Conservation (phyloP, 2,888 invertebrate genomes). For the Apamea sordens region DNA sequence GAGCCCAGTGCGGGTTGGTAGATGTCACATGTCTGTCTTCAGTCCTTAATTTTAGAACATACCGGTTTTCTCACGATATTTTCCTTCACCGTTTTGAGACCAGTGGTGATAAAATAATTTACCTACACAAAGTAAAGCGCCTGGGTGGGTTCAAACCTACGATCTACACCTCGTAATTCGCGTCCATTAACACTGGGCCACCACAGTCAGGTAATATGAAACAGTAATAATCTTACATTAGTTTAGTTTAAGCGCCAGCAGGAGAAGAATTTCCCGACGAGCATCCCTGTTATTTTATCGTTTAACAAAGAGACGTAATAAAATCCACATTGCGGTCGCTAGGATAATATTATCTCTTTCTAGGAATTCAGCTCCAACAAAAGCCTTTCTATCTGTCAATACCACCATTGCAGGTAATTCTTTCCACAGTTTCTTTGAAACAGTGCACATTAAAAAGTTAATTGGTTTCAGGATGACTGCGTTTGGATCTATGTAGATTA, state of each 20-base stretch:
- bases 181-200: too few species aligned
- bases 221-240: not conserved
- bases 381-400: not conserved
- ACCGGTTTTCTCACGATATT: too few species aligned
- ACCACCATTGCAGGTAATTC: not conserved
- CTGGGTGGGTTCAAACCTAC: too few species aligned
- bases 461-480: not conserved
- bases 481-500: not conserved
- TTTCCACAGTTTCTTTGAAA: not conserved
- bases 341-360: slow-evolving; percentile 11
- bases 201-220: not conserved
- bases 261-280: not conserved
- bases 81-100: too few species aligned
- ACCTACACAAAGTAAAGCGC: too few species aligned
- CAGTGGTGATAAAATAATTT: too few species aligned
- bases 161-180: too few species aligned
- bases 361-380: not conserved
- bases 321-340: slow-evolving; percentile 4
- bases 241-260: too few species aligned
- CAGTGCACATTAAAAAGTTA: not conserved
- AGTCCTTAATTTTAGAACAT: too few species aligned
- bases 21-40: too few species aligned
- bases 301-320: slow-evolving; percentile 8
- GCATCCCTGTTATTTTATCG: slow-evolving; percentile 11
- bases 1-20: too few species aligned